Conservation (phyloP, 2,113 vertebrate species). For the Neogobius melanostomus region DNA sequence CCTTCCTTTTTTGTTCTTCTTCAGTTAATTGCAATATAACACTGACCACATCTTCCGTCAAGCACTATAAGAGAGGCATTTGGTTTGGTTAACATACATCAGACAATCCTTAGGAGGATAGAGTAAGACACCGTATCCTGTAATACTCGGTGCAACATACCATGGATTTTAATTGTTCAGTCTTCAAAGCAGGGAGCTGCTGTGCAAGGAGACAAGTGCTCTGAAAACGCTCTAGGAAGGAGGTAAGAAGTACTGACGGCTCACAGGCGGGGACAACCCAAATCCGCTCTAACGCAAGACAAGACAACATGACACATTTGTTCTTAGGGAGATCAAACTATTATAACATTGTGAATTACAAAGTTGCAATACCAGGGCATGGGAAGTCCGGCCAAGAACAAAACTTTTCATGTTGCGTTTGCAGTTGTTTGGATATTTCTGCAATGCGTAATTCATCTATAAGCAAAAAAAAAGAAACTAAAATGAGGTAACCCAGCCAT, state of each 20-base stretch:
- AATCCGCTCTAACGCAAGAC: slow-evolving; percentile 81
- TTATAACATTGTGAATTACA: not conserved
- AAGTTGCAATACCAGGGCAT: slow-evolving; percentile 83
- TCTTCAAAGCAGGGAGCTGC: slow-evolving; percentile 88
- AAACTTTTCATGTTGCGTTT: slow-evolving; percentile 90
- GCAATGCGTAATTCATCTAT: slow-evolving; percentile 85
- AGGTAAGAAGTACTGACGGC: slow-evolving; percentile 79
- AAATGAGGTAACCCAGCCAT: too few species aligned
- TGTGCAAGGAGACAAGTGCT: slow-evolving; percentile 85
- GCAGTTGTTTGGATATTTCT: slow-evolving; percentile 84
- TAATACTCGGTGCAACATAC: slow-evolving; percentile 66
- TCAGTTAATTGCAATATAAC: slow-evolving; percentile 83
- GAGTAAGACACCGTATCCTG: not conserved
- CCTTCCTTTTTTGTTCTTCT: slow-evolving; percentile 79
- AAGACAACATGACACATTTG: not conserved
- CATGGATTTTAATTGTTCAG: slow-evolving; percentile 87
- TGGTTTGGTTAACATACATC: not conserved
- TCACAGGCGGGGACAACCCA: slow-evolving; percentile 85
- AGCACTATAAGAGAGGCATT: slow-evolving; percentile 66
- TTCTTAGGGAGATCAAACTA: not conserved
- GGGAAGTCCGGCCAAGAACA: slow-evolving; percentile 97
- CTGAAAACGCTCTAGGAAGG: slow-evolving; percentile 86
- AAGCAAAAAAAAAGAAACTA: slow-evolving; percentile 8
- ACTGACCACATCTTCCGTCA: slow-evolving; percentile 87
- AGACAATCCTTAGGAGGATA: not conserved